phyloP scores from a whole-genome alignment of 2,888 invertebrate species.

The Hirtodrosophila confusa region DNA sequence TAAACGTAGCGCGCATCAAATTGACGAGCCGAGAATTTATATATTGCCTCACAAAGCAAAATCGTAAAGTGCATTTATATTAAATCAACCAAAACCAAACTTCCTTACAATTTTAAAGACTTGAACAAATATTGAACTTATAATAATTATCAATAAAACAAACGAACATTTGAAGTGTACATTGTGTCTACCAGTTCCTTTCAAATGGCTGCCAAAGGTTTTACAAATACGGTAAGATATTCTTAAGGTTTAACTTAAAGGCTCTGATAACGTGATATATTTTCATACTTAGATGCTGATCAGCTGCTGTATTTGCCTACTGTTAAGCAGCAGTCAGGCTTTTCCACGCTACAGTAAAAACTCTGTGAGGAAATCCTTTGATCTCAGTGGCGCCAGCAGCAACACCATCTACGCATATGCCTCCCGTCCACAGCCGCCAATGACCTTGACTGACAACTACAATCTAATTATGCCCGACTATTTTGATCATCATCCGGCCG shows the following conservation, averaged over 20 bases:
- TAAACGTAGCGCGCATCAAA: constrained; percentile 38
- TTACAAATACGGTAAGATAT: constrained; percentile 52
- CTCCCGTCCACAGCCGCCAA: constrained; percentile 56
- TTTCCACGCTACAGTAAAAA: constrained; percentile 56
- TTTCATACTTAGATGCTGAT: constrained; percentile 28
- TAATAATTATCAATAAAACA: background rate
- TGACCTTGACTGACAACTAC: constrained; percentile 70
- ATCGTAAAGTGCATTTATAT: background rate
- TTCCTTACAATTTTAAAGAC: constrained; percentile 7
- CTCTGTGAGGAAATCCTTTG: constrained; percentile 23
- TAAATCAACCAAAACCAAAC: no score
- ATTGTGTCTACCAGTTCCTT: background rate
- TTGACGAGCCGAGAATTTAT: background rate
- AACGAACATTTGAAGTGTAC: constrained; percentile 2
- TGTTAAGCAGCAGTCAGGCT: constrained; percentile 33
- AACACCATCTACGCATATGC: constrained; percentile 57
- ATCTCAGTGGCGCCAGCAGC: constrained; percentile 45
- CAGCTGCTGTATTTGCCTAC: constrained; percentile 39
- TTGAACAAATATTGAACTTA: background rate
- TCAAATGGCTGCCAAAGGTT: constrained; percentile 40
- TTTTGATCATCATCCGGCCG: constrained; percentile 70
- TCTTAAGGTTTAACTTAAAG: background rate
- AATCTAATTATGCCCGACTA: constrained; percentile 76
- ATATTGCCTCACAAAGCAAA: background rate
- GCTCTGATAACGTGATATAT: no score